These are phyloP conservation scores for Alsophila aescularia DNA, from an alignment of 2,888 invertebrate species.

Conservation along the genomic window DNA sequence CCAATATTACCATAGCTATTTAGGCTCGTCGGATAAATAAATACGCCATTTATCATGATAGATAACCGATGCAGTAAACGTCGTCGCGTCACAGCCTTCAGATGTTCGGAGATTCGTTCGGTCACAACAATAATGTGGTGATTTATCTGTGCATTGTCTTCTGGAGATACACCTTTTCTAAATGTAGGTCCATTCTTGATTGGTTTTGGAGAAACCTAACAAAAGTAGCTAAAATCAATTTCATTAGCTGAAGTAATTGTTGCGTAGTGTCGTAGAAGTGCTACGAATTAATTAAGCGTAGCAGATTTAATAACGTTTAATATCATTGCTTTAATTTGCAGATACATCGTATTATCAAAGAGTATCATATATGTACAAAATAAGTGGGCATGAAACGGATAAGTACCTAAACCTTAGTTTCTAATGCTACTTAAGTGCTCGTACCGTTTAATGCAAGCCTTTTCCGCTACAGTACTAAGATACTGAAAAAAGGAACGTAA, in stretches of 20 bases:
- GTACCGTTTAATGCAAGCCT: no score
- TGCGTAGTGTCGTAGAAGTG: slow-evolving; percentile 12
- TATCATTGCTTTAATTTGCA: not conserved
- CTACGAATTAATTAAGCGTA: slow-evolving; percentile 16
- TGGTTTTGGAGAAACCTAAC: slow-evolving; percentile 14
- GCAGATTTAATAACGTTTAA: not conserved
- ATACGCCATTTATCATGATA: slow-evolving; percentile 84
- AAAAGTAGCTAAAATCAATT: not conserved
- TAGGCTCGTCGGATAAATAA: slow-evolving; percentile 84
- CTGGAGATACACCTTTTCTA: slow-evolving; percentile 42
- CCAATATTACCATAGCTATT: slow-evolving; percentile 85
- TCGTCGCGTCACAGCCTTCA: slow-evolving; percentile 65
- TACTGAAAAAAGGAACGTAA: not conserved
- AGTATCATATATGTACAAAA: no score
- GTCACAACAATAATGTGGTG: slow-evolving; percentile 65
- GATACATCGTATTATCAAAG: no score
- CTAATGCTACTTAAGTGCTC: no score
- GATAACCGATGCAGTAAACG: slow-evolving; percentile 80
- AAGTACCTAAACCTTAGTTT: no score
- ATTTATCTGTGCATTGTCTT: slow-evolving; percentile 73
- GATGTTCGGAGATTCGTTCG: slow-evolving; percentile 71
- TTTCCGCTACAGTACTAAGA: not conserved
- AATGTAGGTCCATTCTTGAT: slow-evolving; percentile 25
- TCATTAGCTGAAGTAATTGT: slow-evolving; percentile 1
- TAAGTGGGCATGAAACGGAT: no score